Evolutionary conservation across 53 echinoderm and acorn worm genomes (phyloP).

Genomic region (Arbacia lixula): DNA sequence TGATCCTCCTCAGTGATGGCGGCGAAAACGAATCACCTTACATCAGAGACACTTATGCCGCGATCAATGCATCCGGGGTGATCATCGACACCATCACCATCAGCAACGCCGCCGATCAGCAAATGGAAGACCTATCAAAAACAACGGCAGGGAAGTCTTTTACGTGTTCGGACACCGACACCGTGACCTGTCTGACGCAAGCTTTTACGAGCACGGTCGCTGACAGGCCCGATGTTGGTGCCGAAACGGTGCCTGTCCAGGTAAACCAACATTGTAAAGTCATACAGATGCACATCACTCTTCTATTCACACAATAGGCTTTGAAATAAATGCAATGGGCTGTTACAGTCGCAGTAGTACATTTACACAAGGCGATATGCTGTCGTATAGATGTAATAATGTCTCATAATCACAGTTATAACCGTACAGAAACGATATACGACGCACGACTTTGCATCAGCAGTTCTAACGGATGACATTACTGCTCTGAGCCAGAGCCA

Average conservation of each 20-base stretch:
- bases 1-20: constrained; percentile 25
- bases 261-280: too few species aligned
- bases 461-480: too few species aligned
- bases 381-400: too few species aligned
- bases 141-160: not conserved
- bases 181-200: not conserved
- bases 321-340: too few species aligned
- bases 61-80: constrained; percentile 3
- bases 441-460: too few species aligned
- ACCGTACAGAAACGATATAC: too few species aligned
- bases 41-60: constrained; percentile 17
- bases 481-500: too few species aligned
- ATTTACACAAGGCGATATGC: too few species aligned
- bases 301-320: too few species aligned
- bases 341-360: too few species aligned
- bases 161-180: constrained; percentile 7
- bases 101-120: constrained; percentile 11
- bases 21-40: not conserved
- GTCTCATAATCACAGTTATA: too few species aligned
- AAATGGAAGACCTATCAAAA: constrained; percentile 33
- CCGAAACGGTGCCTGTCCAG: constrained; percentile 19
- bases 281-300: too few species aligned
- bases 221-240: constrained; percentile 1
- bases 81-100: constrained; percentile 39
- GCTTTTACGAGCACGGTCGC: constrained; percentile 14